Evolutionary conservation across 2,888 invertebrate genomes (phyloP), one percentile per base, ranked within the genome.

Genomic region (Ornithoptera priamus): DNA sequence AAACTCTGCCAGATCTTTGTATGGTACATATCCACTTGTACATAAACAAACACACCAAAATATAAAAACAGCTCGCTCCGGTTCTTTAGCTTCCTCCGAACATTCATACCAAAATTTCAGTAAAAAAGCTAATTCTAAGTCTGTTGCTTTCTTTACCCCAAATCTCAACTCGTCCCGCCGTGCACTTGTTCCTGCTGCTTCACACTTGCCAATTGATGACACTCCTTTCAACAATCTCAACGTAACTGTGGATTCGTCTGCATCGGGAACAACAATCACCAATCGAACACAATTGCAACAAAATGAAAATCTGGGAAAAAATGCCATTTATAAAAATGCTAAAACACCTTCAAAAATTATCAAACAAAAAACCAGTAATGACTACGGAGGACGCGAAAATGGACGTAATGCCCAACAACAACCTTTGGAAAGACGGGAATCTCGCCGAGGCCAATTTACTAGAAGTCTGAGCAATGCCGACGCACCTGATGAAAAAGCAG

Each of bases 401-500:
- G 94, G 91, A 5, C 86, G 90, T 81, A 94, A 84, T 83, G 85
- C 85, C 69, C 89, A 93, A 73, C 93, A 90, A 72, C 94, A 94
- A 68, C 92, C 89, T 20, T 77, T 92, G 61, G 93, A 93, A 71
- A 81, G 94, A 72, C 94, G 94, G 65, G 94, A 94, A 72, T 94
- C 93, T 4, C 88, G 92, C 80, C 94, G 88, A 81, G 94, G 85
- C 77, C 94, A 88, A 82, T 96, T 97, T 83, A 96, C 96, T 69
- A 94, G 97, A 78, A 97, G 97, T 89, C 93, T 97, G 75, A 96
- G 96, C 80, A 96, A 96, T 86, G 95, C 96, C 30, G 97, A 97
- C 81, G 95, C 96, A 53, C 94, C 95, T 15, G 97, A 97, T 80
- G 97, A 97, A 85, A 97, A 97, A 95, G 95, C 89, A 86, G 92